A percentile compares a stretch with the other conserved stretches of the same genome.
Conservation (phyloP, 2,797 vertebrate genomes). For the Gambusia yucatana region DNA sequence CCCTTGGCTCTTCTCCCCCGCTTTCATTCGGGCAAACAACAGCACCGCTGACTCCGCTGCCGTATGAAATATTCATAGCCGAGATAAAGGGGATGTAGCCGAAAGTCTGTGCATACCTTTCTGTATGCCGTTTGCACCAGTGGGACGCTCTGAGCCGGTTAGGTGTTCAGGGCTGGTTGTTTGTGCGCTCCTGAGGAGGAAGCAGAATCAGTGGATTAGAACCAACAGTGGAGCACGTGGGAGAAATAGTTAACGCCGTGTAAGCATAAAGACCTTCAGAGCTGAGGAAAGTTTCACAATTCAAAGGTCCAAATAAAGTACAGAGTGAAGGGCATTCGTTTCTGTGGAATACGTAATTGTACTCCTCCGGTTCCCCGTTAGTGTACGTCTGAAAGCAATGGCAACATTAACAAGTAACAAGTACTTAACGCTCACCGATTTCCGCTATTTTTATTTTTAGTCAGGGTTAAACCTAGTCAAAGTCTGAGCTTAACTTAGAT, state of each 20-base stretch:
- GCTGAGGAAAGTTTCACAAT: conserved; percentile 36
- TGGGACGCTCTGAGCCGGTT: conserved; percentile 64
- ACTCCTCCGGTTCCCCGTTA: background rate
- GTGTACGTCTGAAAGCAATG: background rate
- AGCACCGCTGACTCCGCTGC: conserved; percentile 56
- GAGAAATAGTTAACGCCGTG: conserved; percentile 17
- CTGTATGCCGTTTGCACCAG: conserved; percentile 63
- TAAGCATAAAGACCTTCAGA: conserved; percentile 26
- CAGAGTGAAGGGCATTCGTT: background rate
- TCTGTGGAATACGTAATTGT: background rate
- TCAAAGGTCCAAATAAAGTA: conserved; percentile 12
- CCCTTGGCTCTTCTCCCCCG: conserved; percentile 40
- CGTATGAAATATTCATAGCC: conserved; percentile 77
- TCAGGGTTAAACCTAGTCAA: background rate
- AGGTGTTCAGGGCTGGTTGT: conserved; percentile 66
- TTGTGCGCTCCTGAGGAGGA: conserved; percentile 70
- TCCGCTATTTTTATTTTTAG: background rate
- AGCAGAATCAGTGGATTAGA: conserved; percentile 48
- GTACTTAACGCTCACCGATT: background rate
- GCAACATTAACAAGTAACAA: background rate
- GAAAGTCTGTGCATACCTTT: conserved; percentile 78
- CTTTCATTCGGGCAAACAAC: conserved; percentile 76
- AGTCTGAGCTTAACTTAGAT: background rate
- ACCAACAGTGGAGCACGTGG: conserved; percentile 19
- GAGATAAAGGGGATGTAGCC: conserved; percentile 66